Evolutionary conservation across 1,140 invertebrate genomes (phyloP).

Genomic region (Rhopalosiphum padi): DNA sequence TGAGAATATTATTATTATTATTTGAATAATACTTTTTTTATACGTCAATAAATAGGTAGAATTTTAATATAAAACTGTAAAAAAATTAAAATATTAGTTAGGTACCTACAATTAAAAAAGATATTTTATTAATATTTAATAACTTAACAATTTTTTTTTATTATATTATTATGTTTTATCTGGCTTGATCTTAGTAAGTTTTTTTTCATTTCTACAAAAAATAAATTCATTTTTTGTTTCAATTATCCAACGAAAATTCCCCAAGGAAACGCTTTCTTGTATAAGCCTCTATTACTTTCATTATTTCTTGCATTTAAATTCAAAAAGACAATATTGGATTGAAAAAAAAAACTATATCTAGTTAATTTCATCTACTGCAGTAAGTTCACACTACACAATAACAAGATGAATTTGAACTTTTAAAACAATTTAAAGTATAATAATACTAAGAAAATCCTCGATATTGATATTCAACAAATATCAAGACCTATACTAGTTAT

Average conservation of each 20-base stretch:
- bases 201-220: not conserved
- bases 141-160: not conserved
- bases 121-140: not conserved
- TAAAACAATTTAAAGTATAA: not conserved
- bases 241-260: not conserved
- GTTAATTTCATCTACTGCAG: not conserved
- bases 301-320: not conserved
- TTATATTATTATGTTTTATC: not conserved
- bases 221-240: slow-evolving; percentile 18
- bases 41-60: too few relatives aligned
- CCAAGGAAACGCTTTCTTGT: not conserved
- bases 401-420: too few relatives aligned
- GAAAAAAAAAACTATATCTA: not conserved
- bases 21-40: too few relatives aligned
- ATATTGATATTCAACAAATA: not conserved
- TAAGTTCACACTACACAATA: not conserved
- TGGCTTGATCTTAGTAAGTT: not conserved
- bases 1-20: not conserved
- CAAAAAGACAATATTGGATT: not conserved
- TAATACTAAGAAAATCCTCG: not conserved
- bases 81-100: too few relatives aligned
- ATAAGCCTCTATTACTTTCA: not conserved
- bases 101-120: not conserved
- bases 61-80: too few relatives aligned
- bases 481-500: not conserved